Conservation (phyloP, 2,888 invertebrate species). For the Harmothoe impar region DNA sequence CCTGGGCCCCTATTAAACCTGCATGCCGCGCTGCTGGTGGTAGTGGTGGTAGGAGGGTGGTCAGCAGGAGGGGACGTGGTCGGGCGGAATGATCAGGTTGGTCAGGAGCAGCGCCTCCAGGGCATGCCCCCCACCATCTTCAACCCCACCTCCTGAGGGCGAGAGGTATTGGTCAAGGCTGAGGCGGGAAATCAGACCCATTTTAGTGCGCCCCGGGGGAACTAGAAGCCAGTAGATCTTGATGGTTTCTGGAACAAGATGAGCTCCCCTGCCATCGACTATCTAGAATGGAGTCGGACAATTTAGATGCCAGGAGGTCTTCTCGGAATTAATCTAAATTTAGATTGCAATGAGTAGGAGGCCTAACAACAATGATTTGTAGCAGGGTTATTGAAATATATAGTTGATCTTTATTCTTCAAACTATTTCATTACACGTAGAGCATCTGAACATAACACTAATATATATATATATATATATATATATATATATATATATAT, state of each 20-base stretch:
- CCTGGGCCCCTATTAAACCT: constrained; percentile 13
- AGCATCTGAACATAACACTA: too few relatives aligned
- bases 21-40: not conserved
- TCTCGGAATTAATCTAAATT: too few relatives aligned
- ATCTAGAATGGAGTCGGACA: not conserved
- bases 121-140: not conserved
- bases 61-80: not conserved
- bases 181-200: not conserved
- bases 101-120: not conserved
- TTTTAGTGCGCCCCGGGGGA: not conserved
- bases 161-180: not conserved
- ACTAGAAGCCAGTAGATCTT: not conserved
- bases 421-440: too few relatives aligned
- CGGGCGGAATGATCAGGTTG: not conserved
- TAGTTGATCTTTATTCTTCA: too few relatives aligned
- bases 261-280: not conserved
- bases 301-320: not conserved
- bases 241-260: too few relatives aligned
- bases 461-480: too few relatives aligned
- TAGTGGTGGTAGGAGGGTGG: not conserved
- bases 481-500: too few relatives aligned
- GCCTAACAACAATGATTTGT: too few relatives aligned
- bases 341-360: too few relatives aligned
- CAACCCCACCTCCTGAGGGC: too few relatives aligned
- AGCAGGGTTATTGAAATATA: too few relatives aligned